Evolutionary conservation across 2,797 vertebrate genomes (phyloP).

Genomic region (Melopsittacus undulatus): DNA sequence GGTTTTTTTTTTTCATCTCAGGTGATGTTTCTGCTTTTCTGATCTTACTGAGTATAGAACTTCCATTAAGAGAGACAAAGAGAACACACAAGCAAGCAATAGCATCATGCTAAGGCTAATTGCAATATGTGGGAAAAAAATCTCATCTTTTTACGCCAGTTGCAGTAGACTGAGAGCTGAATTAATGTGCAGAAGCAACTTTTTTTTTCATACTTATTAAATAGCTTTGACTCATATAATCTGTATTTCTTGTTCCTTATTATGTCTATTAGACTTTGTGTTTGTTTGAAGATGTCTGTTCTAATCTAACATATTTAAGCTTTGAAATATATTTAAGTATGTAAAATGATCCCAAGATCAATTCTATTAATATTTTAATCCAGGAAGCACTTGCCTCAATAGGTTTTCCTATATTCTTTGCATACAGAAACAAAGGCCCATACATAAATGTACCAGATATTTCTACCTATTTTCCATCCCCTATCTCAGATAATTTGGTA

Average conservation of each 20-base stretch:
- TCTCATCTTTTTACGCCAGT: background rate
- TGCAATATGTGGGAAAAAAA: background rate
- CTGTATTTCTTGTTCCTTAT: background rate
- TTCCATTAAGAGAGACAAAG: slow-evolving; percentile 1
- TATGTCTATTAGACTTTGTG: background rate
- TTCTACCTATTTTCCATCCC: background rate
- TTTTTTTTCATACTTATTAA: slow-evolving; percentile 48
- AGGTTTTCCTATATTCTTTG: background rate
- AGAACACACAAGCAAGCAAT: background rate
- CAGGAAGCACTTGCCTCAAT: background rate
- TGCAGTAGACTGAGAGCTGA: background rate
- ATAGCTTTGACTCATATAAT: background rate
- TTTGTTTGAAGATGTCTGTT: background rate
- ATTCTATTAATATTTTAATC: background rate
- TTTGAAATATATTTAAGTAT: background rate
- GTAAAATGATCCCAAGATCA: background rate
- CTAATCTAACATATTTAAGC: background rate
- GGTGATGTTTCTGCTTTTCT: background rate
- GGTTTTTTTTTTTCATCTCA: background rate
- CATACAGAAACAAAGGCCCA: background rate
- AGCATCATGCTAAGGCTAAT: background rate
- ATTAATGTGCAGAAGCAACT: background rate
- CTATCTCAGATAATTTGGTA: background rate
- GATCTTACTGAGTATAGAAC: background rate
- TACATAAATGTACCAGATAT: background rate